phyloP scores from a whole-genome alignment of 2,113 vertebrate genomes.

The Sturnus vulgaris region DNA sequence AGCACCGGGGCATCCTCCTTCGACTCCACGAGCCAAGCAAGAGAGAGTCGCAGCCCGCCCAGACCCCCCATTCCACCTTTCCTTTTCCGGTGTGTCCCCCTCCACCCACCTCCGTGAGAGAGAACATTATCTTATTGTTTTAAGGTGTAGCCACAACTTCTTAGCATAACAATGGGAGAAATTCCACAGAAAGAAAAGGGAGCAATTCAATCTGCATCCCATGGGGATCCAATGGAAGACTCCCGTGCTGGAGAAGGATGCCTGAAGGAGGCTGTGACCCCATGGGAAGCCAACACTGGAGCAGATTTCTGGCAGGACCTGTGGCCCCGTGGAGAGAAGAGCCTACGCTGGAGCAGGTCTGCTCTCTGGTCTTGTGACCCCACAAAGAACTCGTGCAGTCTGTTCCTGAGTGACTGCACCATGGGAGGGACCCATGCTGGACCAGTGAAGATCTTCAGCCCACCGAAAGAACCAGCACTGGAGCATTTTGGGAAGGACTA shows the following conservation, averaged over 20 bases:
- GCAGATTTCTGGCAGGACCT: neutral
- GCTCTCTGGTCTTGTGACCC: neutral
- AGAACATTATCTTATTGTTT: too few species aligned
- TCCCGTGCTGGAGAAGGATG: neutral
- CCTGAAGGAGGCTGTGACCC: neutral
- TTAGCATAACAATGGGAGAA: too few species aligned
- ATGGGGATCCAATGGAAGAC: too few species aligned
- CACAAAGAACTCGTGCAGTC: accelerated
- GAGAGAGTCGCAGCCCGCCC: too few species aligned
- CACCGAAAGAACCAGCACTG: neutral
- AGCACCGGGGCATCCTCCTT: too few species aligned
- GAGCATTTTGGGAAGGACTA: neutral
- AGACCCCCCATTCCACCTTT: too few species aligned
- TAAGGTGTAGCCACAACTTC: too few species aligned
- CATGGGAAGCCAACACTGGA: neutral
- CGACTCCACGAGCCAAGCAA: too few species aligned
- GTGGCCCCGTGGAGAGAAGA: neutral
- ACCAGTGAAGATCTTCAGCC: neutral
- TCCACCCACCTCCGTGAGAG: too few species aligned
- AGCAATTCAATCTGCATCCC: neutral
- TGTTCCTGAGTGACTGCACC: neutral
- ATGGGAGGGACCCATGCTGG: neutral
- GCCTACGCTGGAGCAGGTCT: accelerated
- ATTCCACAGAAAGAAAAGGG: too few species aligned
- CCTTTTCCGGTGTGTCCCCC: too few species aligned